phyloP scores from a whole-genome alignment of 2,888 invertebrate species.

The Isotomurus palustris region DNA sequence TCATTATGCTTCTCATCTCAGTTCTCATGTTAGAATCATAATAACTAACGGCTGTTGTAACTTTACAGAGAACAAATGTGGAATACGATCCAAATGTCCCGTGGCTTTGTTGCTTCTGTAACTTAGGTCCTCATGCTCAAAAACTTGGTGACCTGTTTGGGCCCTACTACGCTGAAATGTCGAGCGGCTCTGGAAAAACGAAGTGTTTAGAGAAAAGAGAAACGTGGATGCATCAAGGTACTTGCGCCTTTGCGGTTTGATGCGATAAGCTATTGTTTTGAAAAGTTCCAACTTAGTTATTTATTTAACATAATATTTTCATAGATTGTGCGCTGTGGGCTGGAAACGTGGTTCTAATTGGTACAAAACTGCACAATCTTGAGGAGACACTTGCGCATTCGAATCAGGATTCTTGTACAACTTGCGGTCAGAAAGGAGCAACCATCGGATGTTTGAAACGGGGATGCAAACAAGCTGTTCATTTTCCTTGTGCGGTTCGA shows the following conservation, averaged over 20 bases:
- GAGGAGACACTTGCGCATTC: constrained; percentile 36
- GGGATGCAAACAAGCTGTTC: constrained; percentile 39
- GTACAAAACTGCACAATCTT: constrained; percentile 32
- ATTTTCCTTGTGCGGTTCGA: constrained; percentile 41
- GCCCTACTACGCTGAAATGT: constrained; percentile 37
- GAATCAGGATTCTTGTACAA: constrained; percentile 29
- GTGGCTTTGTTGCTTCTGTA: constrained; percentile 44
- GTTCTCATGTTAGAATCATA: neutral
- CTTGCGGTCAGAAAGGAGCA: constrained; percentile 38
- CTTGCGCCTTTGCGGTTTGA: no score
- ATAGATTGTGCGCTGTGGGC: constrained; percentile 45
- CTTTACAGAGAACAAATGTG: constrained; percentile 19
- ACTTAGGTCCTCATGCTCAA: constrained; percentile 34
- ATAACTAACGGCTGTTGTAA: constrained; percentile 4
- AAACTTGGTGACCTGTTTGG: constrained; percentile 45
- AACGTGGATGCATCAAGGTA: constrained; percentile 45
- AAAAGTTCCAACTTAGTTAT: no score
- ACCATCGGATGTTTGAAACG: constrained; percentile 40
- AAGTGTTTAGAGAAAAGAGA: constrained; percentile 25
- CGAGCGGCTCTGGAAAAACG: constrained; percentile 16
- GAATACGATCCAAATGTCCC: constrained; percentile 36
- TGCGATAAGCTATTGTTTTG: neutral
- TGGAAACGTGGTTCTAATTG: constrained; percentile 36
- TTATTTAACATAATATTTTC: neutral
- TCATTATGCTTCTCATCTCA: neutral